Evolutionary conservation across 1,140 invertebrate genomes (phyloP), one percentile per base, ranked within the genome.

Genomic region (Sinonovacula constricta): DNA sequence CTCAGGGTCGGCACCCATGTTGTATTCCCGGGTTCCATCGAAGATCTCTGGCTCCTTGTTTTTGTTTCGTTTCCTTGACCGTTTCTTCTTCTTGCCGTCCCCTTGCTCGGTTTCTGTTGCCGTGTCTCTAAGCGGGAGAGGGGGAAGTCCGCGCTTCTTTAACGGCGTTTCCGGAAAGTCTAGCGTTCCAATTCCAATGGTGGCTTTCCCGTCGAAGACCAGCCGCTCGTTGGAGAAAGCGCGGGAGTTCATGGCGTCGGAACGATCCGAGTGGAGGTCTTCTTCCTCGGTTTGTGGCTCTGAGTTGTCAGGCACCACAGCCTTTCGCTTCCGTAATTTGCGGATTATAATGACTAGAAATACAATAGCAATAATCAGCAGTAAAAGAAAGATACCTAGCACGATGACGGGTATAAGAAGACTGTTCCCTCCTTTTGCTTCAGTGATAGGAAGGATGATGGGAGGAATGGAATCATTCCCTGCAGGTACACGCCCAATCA

Each of bases 1-100:
- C 31, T 82, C 70, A 1, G 74, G 59, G 31, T 80, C 83, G 22
- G 66, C 63, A 34, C 81, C 75, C 71, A 80, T 82, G 36, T 84
- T 79, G 59, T 84, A 84, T 28, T 80, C 75, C 22, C 70, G 77
- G 3, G 83, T 84, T 4, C 83, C 83, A 60, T 84, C 83, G 65
- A 76, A 84, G 34, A 84, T 80, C 39, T 84, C 83, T 14, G 60
- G 69, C 45, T 84, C 83, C 53, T 84, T 82, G 33, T 76, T 80
- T 33, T 79, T 84, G 45, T 79, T 75, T 30, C 81, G 34, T 18
- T 67, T 62, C 22, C 75, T 69, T 3, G 75, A 69, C 56, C 63
- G 30, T 30, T 70, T 69, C 45, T 78, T 78, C n/a, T 49, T 59
- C 36, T 30, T 45, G 3, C n/a, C 24, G 33, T 69, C 75, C 0